phyloP scores from a whole-genome alignment of 2,113 vertebrate species.

The Xiphorhynchus elegans region DNA sequence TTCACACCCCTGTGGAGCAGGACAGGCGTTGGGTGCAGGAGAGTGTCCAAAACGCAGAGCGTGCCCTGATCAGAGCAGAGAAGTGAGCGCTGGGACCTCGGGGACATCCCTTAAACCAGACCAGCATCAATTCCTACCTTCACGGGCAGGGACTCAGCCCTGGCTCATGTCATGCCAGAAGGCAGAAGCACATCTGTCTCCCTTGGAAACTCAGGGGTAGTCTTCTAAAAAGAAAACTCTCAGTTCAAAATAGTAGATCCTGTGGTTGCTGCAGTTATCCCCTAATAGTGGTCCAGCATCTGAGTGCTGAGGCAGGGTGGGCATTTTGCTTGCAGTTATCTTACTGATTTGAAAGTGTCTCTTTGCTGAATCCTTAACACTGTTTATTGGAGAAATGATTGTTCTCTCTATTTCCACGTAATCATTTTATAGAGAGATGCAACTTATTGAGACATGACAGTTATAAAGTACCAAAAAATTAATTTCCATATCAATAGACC shows the following conservation, averaged over 20 bases:
- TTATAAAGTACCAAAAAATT: not conserved
- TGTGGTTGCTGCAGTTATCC: slow-evolving; percentile 52
- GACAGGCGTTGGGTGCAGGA: slow-evolving; percentile 84
- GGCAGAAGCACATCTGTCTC: slow-evolving; percentile 86
- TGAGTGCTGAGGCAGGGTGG: not conserved
- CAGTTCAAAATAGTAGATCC: slow-evolving; percentile 47
- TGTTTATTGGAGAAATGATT: not conserved
- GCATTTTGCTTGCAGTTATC: not conserved
- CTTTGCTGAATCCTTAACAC: not conserved
- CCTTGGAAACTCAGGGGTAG: slow-evolving; percentile 83
- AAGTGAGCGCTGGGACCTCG: slow-evolving; percentile 83
- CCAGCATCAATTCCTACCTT: slow-evolving; percentile 93
- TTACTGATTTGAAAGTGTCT: not conserved
- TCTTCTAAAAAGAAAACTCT: slow-evolving; percentile 70
- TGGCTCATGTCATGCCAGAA: slow-evolving; percentile 80
- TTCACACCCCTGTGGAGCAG: slow-evolving; percentile 78
- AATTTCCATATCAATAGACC: not conserved
- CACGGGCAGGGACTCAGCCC: slow-evolving; percentile 77
- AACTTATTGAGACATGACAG: not conserved
- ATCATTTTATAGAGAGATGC: not conserved
- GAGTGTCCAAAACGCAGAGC: slow-evolving; percentile 82
- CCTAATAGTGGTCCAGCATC: not conserved
- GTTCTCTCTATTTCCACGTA: not conserved
- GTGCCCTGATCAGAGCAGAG: slow-evolving; percentile 83
- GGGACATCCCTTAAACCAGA: slow-evolving; percentile 88